Evolutionary conservation across 2,888 invertebrate genomes (phyloP), one percentile per base, ranked within the genome.

Genomic region (Leptinotarsa peninsularis): DNA sequence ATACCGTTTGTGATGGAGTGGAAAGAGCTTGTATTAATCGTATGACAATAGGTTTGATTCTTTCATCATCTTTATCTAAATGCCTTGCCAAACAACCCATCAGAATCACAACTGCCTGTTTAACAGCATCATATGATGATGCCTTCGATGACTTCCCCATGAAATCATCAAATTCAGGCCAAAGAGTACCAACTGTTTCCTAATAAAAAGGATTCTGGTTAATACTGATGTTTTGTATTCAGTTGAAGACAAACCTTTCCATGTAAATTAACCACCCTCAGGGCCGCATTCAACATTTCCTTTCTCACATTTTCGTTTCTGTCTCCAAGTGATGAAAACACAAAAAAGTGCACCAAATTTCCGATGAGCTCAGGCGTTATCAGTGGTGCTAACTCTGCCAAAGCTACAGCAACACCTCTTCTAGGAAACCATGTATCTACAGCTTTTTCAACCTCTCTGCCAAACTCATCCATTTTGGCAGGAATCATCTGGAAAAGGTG

Each of bases 61-160:
- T 91, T 4, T 93, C 92, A 89, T 98, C 98, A 79, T 94, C 94
- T 78, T 96, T 95, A 83, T 96, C 96, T 84, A 99, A 92, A 91
- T 99, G 98, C 63, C 96, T 92, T n/a, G 99, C 99, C 82, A 99
- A 90, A 0, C 96, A 97, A 4, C 99, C 99, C 95, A 99, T 97
- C 73, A 99, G 90, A 86, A 99, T 95, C 72, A 99, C 97, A 72
- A 99, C 97, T 78, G 97, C 95, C 88, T 99, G 98, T 23, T 99
- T 93, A 71, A 98, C 96, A 17, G 96, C 94, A 89, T 99, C 99
- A 87, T 93, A 96, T 76, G 93, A 93, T 52, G 96, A 94, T 0
- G 95, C 95, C 86, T 96, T 96, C 0, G 98, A 98, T 1, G 98
- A 97, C 85, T 94, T 95, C 87, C 96, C 96, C 88, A 99, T 91